phyloP scores from a whole-genome alignment of 2,888 invertebrate genomes.

The Parapristionchus giblindavisi region DNA sequence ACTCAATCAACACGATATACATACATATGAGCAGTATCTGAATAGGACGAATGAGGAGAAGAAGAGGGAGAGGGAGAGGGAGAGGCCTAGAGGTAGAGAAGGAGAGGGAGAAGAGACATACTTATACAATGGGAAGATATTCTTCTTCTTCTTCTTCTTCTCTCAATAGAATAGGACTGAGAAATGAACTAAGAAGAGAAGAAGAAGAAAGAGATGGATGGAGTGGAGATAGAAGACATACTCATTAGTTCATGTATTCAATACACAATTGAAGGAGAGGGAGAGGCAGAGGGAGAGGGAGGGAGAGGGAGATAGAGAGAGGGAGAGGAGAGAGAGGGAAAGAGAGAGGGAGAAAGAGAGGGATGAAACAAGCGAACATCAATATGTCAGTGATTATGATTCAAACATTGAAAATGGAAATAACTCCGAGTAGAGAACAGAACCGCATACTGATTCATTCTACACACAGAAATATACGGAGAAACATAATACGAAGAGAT shows the following conservation, averaged over 20 bases:
- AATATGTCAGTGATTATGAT: too few species aligned
- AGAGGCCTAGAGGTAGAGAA: conserved; percentile 37
- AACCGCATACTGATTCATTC: too few species aligned
- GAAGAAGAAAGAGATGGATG: conserved; percentile 1
- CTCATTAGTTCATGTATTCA: background rate
- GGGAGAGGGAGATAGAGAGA: background rate
- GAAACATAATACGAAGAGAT: too few species aligned
- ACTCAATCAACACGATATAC: background rate
- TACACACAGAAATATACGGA: too few species aligned
- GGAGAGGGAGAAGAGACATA: conserved; percentile 4
- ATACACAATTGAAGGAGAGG: background rate
- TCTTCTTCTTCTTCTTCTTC: too few species aligned
- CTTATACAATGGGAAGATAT: too few species aligned
- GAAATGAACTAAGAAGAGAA: background rate
- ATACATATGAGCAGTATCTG: conserved; percentile 22
- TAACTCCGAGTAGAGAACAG: too few species aligned
- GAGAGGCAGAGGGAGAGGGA: conserved; percentile 8
- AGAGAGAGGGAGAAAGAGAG: conserved; percentile 3
- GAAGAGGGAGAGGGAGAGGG: conserved; percentile 32
- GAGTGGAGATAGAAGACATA: background rate
- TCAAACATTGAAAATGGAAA: too few species aligned
- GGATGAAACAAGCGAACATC: too few species aligned
- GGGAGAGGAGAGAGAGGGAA: background rate
- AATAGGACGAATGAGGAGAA: conserved; percentile 39
- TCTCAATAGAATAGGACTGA: conserved; percentile 20